phyloP scores from a whole-genome alignment of 2,113 vertebrate species.

The Orthonyx spaldingii region DNA sequence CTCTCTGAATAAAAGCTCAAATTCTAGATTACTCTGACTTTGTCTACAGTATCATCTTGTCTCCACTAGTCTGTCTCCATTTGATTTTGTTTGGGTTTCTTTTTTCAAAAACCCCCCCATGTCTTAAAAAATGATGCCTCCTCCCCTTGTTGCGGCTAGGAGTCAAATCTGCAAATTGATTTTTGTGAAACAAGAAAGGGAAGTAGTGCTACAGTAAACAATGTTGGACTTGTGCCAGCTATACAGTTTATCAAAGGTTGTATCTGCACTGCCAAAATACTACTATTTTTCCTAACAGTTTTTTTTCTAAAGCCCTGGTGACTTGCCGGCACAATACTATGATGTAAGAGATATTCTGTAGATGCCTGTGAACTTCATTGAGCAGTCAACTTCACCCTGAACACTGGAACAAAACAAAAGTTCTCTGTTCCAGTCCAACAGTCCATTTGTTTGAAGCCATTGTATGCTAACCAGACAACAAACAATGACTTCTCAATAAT shows the following conservation, averaged over 20 bases:
- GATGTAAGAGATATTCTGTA: background rate
- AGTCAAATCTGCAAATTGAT: background rate
- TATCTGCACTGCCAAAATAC: background rate
- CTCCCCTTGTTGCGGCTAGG: background rate
- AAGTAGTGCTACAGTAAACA: background rate
- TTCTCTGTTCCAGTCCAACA: background rate
- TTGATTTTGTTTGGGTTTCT: background rate
- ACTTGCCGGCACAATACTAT: background rate
- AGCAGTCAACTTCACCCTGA: background rate
- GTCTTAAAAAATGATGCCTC: background rate
- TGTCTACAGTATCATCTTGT: background rate
- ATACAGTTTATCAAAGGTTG: background rate
- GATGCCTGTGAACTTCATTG: background rate
- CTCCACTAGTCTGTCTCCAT: background rate
- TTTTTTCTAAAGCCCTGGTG: background rate
- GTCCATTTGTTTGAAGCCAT: background rate
- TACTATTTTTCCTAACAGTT: background rate
- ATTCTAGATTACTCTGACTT: background rate
- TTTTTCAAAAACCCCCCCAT: fast-evolving
- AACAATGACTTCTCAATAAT: background rate
- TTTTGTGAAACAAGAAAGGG: background rate
- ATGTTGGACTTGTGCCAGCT: background rate
- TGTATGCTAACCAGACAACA: background rate
- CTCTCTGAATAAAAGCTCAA: background rate
- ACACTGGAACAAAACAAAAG: background rate